phyloP scores from a whole-genome alignment of 2,888 invertebrate genomes.

The Idaea straminata region DNA sequence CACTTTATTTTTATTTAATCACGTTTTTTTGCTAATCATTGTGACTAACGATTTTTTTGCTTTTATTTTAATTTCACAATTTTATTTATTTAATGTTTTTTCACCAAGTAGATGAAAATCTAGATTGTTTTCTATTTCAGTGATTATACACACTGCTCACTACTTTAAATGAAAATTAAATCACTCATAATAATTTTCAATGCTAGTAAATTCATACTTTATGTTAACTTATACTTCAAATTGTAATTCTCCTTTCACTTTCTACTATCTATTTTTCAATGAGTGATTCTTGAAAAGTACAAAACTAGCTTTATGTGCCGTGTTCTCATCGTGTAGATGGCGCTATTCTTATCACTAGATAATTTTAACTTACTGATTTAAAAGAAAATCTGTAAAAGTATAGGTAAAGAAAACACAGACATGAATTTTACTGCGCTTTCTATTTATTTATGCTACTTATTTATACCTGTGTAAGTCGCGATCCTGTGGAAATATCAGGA shows the following conservation, averaged over 20 bases:
- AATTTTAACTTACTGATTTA: no score
- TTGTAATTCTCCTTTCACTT: neutral
- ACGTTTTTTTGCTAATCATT: neutral
- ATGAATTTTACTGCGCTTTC: no score
- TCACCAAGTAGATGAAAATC: neutral
- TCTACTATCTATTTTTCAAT: neutral
- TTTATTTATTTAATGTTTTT: neutral
- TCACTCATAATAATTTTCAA: neutral
- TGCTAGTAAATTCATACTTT: neutral
- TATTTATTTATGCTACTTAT: no score
- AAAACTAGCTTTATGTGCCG: no score
- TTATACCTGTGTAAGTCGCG: no score
- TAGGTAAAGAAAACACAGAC: no score
- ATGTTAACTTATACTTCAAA: neutral
- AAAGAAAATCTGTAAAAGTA: no score
- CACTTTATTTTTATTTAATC: neutral
- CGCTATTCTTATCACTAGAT: no score
- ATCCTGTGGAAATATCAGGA: no score
- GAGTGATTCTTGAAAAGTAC: neutral
- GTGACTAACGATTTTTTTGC: neutral
- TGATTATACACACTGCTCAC: neutral
- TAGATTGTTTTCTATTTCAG: neutral
- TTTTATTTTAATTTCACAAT: neutral
- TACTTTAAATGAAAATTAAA: neutral
- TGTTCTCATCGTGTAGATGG: no score